Evolutionary conservation across 2,888 invertebrate genomes (phyloP), one percentile per base, ranked within the genome.

Genomic region (Rutpela maculata): DNA sequence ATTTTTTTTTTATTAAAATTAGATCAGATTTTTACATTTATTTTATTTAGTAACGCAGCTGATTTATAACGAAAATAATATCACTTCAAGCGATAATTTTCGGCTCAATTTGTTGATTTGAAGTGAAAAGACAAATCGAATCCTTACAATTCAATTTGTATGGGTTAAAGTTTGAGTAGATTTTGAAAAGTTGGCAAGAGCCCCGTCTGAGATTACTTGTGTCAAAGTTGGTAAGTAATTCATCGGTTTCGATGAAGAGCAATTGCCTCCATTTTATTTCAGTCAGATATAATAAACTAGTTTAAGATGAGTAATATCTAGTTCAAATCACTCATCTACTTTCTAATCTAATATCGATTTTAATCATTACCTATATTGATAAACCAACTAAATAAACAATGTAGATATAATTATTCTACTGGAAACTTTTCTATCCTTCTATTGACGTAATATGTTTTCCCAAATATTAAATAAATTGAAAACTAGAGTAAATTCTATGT

Each of bases 211-310:
- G 50, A 50, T 50, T 50, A 50, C 50, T 50, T 50, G 50, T 50
- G 50, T 50, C 50, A 50, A 17, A 50, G 50, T 50, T 50, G 50
- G 50, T 50, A 50, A n/a, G 50, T 50, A 50, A 50, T 50, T 50
- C 50, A 50, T 50, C 50, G n/a, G n/a, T 50, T 50, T 50, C 43
- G 50, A 50, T 50, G 50, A 50, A n/a, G n/a, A 50, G n/a, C 50
- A 50, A 50, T 50, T n/a, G 50, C n/a, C 50, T 50, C 50, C 50
- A 50, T 50, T 50, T 50, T n/a, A 50, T 50, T 50, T 50, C 50
- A 1, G n/a, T 50, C 50, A n/a, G n/a, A 50, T 50, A n/a, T 50
- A 50, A 50, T 50, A 50, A 50, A 50, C 12, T n/a, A n/a, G 50
- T 50, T 50, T 15, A 50, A 43, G 43, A 0, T 43, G 12, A 12